Evolutionary conservation across 2,888 invertebrate species (phyloP), one percentile per base, ranked within the genome.

Genomic region (Archaeoteleia sp.): DNA sequence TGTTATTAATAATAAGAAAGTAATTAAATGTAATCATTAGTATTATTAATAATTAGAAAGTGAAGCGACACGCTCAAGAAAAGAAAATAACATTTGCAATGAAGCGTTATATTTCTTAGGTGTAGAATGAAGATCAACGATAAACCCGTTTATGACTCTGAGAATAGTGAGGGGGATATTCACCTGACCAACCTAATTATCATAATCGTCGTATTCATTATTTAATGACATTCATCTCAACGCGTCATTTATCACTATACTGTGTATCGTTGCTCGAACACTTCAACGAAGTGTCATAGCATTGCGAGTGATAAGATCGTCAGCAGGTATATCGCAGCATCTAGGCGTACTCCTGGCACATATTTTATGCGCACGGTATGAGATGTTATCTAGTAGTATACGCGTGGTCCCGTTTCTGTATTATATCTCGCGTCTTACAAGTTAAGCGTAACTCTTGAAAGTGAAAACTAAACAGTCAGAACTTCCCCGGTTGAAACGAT

Each of bases 301-400:
- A 23, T 23, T 49, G 27, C 30, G 30, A 25, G 9, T 17, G 63
- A 63, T 63, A 63, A 53, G 54, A 54, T 54, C 48, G 43, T 30
- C 55, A 14, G 14, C 17, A n/a, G n/a, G n/a, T n/a, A n/a, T n/a
- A n/a, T n/a, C n/a, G n/a, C n/a, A n/a, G n/a, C n/a, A 66, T 58
- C 66, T 54, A 35, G 60, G 49, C 14, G 53, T 37, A 54, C 67
- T 27, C 54, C 60, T 67, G 54, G 60, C 67, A 23, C 23, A 49
- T 67, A 61, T 67, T 67, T 61, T 61, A 67, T 55, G 55, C 60
- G 48, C 27, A 23, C 51, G 32, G n/a, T 49, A 13, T 29, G 39
- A 10, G 63, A 63, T 63, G 43, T 66, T 66, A 66, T 66, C 58
- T 54, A 58, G 58, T 45, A 51, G 40, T 35, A 34, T 32, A 45